These are phyloP conservation scores for Drosophila yakuba DNA, from an alignment of 1,140 invertebrate species.

Conservation along the genomic window DNA sequence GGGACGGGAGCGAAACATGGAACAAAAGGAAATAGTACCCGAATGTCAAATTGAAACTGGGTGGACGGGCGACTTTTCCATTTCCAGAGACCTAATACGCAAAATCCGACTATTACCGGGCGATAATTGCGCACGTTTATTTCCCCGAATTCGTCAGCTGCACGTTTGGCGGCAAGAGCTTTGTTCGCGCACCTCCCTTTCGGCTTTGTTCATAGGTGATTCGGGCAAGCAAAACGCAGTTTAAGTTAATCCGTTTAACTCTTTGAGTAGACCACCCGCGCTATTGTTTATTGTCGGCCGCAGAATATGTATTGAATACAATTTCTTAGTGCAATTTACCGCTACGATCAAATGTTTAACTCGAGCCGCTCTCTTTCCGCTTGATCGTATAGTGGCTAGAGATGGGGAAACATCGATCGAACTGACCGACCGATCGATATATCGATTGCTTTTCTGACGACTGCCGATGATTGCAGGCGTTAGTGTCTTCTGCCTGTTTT, in stretches of 20 bases:
- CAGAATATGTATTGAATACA: not conserved
- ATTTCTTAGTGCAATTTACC: not conserved
- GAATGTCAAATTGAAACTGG: constrained; percentile 18
- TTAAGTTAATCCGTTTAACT: not conserved
- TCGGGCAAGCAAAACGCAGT: not conserved
- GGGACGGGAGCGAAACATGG: constrained; percentile 26
- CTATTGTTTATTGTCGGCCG: not conserved
- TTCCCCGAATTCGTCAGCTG: constrained; percentile 27
- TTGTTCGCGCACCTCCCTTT: constrained; percentile 16
- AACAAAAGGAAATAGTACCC: constrained; percentile 3
- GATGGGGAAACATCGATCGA: not conserved
- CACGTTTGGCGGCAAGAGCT: constrained; percentile 20
- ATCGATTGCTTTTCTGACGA: not conserved
- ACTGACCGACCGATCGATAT: not conserved
- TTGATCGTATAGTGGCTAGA: not conserved
- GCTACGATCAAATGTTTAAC: constrained; percentile 8
- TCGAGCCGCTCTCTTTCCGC: not conserved
- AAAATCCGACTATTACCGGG: constrained; percentile 23
- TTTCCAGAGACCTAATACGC: constrained; percentile 19
- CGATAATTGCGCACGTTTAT: constrained; percentile 14
- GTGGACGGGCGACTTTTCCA: not conserved
- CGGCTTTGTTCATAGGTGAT: not conserved
- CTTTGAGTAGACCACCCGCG: not conserved
- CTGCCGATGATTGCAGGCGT: too few relatives aligned
- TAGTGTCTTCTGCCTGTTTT: too few relatives aligned